Base-by-base conservation (phyloP, 2,113 vertebrate genomes). In the Antechinus flavipes region DNA sequence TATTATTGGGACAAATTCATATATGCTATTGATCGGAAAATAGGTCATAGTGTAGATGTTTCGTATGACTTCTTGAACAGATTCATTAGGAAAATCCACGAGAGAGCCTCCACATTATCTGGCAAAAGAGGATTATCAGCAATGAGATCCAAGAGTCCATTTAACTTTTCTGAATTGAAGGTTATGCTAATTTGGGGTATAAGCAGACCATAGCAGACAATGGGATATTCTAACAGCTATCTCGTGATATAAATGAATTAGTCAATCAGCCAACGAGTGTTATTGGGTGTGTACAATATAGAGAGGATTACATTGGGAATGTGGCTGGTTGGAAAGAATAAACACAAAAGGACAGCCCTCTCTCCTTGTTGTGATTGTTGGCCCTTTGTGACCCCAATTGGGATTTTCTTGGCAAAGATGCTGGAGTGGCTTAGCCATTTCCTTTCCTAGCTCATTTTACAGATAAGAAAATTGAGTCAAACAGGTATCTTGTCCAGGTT, bases 101-200 rank as follows among this genome's bases (percentile, higher is more conserved):
- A 30, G 47, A n/a, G 55, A 76, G 42, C 50, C 0, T 52, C 92
- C 42, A 58, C 26, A 42, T 24, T 35, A 54, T 3, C 5, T 30
- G 14, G 53, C n/a, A 25, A 54, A 50, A 54, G 47, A 92, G 53
- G 56, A 91, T 50, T 84, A 84, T 42, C n/a, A 42, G 46, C 9
- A 25, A 76, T 26, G 58, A 50, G 47, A 54, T 10, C 0, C n/a
- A 55, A n/a, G 55, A 50, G 49, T 23, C 11, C 30, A 94, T n/a
- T 10, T 14, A 9, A 0, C 19, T 52, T 30, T 6, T 35, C 47
- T 26, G 8, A 25, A 25, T 2, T 0, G 52, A 54, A 3, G 0
- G 0, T 49, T 12, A 19, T 42, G 68, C 68, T 84, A 42, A 84
- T 16, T 50, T 4, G 54, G 14, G 16, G 8, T 54, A 47, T 1